Evolutionary conservation across 2,113 vertebrate species (phyloP).

Genomic region (Ailuropoda melanoleuca): DNA sequence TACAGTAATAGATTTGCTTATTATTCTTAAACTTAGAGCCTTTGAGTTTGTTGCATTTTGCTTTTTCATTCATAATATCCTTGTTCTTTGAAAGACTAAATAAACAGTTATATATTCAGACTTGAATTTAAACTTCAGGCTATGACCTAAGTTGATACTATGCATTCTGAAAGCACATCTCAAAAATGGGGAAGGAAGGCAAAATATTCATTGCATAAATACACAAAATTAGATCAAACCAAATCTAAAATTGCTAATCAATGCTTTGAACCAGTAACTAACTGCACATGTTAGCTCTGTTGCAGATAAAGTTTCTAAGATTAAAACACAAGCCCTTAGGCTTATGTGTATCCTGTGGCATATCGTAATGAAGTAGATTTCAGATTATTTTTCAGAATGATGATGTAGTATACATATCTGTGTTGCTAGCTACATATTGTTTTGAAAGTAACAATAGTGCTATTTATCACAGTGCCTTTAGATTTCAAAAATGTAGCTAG

Average conservation of each 20-base stretch:
- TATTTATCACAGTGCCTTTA: background rate
- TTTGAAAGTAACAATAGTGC: constrained; percentile 23
- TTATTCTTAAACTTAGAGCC: constrained; percentile 33
- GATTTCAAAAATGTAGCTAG: constrained; percentile 24
- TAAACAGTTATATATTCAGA: constrained; percentile 10
- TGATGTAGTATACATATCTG: background rate
- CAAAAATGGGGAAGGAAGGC: constrained; percentile 16
- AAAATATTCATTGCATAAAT: background rate
- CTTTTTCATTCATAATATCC: constrained; percentile 12
- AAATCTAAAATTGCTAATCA: constrained; percentile 30
- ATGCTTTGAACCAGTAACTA: constrained; percentile 42
- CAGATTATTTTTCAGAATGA: constrained; percentile 5
- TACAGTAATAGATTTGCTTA: background rate
- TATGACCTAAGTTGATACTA: constrained; percentile 3
- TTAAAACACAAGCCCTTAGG: constrained; percentile 18
- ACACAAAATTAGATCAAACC: constrained; percentile 32
- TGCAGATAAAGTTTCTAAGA: background rate
- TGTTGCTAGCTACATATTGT: background rate
- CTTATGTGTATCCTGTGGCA: background rate
- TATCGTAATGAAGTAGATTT: constrained; percentile 17
- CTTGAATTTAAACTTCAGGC: constrained; percentile 33
- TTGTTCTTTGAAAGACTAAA: constrained; percentile 23
- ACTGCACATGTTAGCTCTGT: background rate
- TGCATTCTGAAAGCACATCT: constrained; percentile 17
- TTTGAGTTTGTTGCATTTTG: background rate